A percentile compares a stretch with the other conserved stretches of the same genome.
phyloP scores from a whole-genome alignment of 1,140 invertebrate genomes.

The Drosophila seguyi region DNA sequence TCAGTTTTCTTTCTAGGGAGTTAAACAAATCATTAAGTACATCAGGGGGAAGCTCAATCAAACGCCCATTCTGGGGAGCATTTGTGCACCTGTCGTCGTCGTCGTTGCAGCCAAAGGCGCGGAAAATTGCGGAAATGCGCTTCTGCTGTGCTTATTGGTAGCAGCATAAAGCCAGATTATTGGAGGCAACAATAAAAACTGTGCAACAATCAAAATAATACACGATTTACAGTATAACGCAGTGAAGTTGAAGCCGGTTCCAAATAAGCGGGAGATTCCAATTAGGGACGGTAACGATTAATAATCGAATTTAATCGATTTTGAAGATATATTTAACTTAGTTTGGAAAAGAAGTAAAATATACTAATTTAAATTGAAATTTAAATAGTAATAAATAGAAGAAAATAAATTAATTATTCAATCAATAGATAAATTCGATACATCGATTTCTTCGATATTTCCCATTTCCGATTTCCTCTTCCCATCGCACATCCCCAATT shows the following conservation, averaged over 20 bases:
- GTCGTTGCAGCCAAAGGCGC: slow-evolving; percentile 41
- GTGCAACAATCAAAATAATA: slow-evolving; percentile 74
- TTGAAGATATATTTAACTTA: not conserved
- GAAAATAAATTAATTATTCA: too few species aligned
- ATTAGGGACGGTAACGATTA: not conserved
- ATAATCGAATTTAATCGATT: not conserved
- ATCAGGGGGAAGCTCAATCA: slow-evolving; percentile 39
- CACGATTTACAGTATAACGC: slow-evolving; percentile 55
- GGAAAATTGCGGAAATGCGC: slow-evolving; percentile 50
- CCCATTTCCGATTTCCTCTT: not conserved
- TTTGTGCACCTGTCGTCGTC: slow-evolving; percentile 50
- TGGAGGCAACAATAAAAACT: slow-evolving; percentile 72
- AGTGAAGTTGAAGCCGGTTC: slow-evolving; percentile 1
- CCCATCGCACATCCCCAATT: slow-evolving; percentile 2
- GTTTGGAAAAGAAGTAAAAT: not conserved
- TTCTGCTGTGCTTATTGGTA: slow-evolving; percentile 53
- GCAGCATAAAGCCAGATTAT: slow-evolving; percentile 63
- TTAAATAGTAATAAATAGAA: not conserved
- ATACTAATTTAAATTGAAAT: not conserved
- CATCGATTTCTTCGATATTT: not conserved
- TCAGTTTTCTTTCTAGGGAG: slow-evolving; percentile 7
- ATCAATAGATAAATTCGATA: not conserved
- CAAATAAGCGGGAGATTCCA: slow-evolving; percentile 9
- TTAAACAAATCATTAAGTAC: slow-evolving; percentile 67
- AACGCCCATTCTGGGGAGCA: slow-evolving; percentile 38